Percentiles rank a stretch among this genome's conserved stretches.
Conservation (phyloP, 2,888 invertebrate species). For the Plebejus argus region DNA sequence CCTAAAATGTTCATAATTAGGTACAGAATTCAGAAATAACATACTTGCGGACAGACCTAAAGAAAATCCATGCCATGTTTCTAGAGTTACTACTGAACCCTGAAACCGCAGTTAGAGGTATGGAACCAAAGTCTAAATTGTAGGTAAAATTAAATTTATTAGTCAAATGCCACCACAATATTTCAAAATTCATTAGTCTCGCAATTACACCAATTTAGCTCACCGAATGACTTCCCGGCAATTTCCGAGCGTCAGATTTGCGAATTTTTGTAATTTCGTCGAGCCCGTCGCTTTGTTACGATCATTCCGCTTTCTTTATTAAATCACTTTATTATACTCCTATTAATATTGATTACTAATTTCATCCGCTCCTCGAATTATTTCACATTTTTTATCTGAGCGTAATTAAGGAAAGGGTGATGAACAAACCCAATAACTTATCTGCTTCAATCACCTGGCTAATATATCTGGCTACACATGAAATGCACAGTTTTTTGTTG, state of each 20-base stretch:
- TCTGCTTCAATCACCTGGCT: too few species aligned
- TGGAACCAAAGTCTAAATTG: background rate
- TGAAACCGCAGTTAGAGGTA: background rate
- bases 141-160: constrained; percentile 2
- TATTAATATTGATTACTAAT: constrained; percentile 8
- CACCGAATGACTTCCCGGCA: constrained; percentile 24
- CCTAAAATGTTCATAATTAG: too few species aligned
- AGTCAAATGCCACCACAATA: constrained; percentile 7
- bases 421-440: too few species aligned
- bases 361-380: background rate
- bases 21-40: too few species aligned
- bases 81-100: too few species aligned
- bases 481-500: too few species aligned
- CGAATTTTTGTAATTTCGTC: constrained; percentile 25
- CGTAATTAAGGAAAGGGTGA: background rate
- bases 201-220: constrained; percentile 16
- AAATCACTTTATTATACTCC: constrained; percentile 25
- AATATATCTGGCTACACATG: too few species aligned
- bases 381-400: background rate
- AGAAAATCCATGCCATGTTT: too few species aligned
- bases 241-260: constrained; percentile 28
- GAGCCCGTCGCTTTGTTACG: constrained; percentile 19
- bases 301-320: constrained; percentile 26
- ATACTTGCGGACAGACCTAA: too few species aligned
- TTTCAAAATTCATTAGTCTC: constrained; percentile 31